Evolutionary conservation across 2,113 vertebrate genomes (phyloP).

Genomic region (Pomatostomus ruficeps): DNA sequence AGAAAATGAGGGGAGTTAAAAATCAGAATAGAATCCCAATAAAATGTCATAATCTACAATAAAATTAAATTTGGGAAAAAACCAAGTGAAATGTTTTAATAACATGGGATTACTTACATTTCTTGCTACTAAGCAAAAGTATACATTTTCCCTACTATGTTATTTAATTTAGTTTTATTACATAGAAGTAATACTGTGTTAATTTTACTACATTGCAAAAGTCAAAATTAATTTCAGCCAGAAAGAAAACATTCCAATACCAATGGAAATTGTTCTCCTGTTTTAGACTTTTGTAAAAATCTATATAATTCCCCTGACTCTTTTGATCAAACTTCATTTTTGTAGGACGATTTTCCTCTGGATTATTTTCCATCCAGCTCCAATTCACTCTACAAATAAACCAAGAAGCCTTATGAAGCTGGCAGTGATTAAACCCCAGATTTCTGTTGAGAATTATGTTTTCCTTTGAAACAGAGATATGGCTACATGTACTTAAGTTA

Average conservation of each 20-base stretch:
- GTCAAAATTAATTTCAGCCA: background rate
- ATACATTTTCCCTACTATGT: background rate
- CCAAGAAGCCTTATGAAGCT: background rate
- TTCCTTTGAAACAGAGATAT: background rate
- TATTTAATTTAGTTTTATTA: background rate
- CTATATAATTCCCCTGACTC: background rate
- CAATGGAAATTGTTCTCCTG: background rate
- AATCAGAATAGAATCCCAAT: background rate
- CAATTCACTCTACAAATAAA: background rate
- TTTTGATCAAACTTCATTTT: background rate
- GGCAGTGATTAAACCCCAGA: background rate
- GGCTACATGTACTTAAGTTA: background rate
- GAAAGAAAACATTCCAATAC: background rate
- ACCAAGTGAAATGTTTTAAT: background rate
- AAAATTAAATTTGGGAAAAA: background rate
- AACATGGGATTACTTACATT: background rate
- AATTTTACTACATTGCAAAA: background rate
- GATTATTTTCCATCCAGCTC: background rate
- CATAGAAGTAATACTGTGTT: background rate
- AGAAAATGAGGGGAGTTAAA: background rate
- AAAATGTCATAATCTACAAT: background rate
- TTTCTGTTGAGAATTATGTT: background rate
- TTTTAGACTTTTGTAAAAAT: background rate
- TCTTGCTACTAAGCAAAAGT: background rate
- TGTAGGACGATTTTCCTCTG: background rate